Base-by-base conservation (phyloP, 2,888 invertebrate species). In the Drosophila mimetica region DNA sequence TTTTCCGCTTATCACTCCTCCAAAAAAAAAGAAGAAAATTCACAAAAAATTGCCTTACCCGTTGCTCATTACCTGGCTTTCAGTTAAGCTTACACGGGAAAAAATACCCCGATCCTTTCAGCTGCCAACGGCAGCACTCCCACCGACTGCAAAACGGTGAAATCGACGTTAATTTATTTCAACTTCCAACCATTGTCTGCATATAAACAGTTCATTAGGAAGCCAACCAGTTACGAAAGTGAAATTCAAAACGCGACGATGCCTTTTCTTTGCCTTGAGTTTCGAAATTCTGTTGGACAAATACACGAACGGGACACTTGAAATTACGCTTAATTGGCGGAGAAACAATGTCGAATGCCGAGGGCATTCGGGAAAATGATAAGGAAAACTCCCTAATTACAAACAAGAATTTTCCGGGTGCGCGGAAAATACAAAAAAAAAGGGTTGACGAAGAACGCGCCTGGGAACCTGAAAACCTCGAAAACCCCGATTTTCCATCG, bases 361-460 rank as follows among this genome's bases (percentile, higher is more conserved):
- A 28, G n/a, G 46, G 39, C 44, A 28, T 46, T 36, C n/a, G 14
- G 14, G 18, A 14, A 50, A 63, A 72, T 55, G 48, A 60, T 71
- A 79, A 59, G 61, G 47, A 66, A 51, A 74, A 69, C 66, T 67
- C 50, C 66, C 71, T 74, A 80, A 80, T 80, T 77, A 74, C 54
- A 71, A 71, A 73, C 54, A 67, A 76, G 61, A 77, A 65, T 65
- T 63, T 47, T 18, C 36, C 46, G 46, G 46, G 46, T 46, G 46
- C 16, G n/a, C 22, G 22, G 14, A 3, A 18, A 7, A 30, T 8
- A 20, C 9, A 2, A 13, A 3, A 32, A 14, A 39, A 37, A 53
- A 53, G 61, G 59, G 50, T 60, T 37, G 14, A 32, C 13, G 48
- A 16, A 6, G 39, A 46, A 14, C 28, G 20, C 46, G 71, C 52